Conservation (phyloP, 2,113 vertebrate species). For the Oncorhynchus mykiss region DNA sequence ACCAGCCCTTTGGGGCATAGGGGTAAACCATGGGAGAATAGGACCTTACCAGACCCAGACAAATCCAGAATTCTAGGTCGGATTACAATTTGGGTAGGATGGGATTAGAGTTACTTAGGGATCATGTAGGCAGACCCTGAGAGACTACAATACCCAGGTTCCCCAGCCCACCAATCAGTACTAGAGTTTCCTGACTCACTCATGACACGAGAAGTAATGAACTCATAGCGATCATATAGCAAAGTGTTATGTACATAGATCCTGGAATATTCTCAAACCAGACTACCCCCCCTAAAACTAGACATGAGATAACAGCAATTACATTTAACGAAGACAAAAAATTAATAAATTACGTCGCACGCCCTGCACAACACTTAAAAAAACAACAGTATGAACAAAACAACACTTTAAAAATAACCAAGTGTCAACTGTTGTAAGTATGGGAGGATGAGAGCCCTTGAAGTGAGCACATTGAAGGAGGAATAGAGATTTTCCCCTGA, state of each 20-base stretch:
- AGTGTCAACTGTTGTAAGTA: constrained; percentile 34
- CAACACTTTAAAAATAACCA: constrained; percentile 23
- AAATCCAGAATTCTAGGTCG: constrained; percentile 40
- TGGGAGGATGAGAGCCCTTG: constrained; percentile 43
- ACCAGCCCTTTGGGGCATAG: no score
- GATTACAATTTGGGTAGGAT: constrained; percentile 25
- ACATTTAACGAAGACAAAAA: constrained; percentile 53
- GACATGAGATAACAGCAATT: constrained; percentile 53
- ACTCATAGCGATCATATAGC: constrained; percentile 28
- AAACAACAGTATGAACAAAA: constrained; percentile 41
- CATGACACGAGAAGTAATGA: background rate
- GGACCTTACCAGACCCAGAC: constrained; percentile 54
- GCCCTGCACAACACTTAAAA: constrained; percentile 43
- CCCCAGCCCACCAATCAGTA: constrained; percentile 10
- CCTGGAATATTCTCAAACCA: constrained; percentile 46
- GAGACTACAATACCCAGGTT: background rate
- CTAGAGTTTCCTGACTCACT: constrained; percentile 15
- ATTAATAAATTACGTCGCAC: constrained; percentile 72
- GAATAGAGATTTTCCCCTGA: constrained; percentile 71
- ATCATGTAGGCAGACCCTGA: constrained; percentile 71
- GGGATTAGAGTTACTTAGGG: background rate
- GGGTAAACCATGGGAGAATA: background rate
- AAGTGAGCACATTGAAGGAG: constrained; percentile 56
- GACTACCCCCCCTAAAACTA: constrained; percentile 10
- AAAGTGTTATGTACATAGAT: constrained; percentile 32